Conservation (phyloP, 2,113 vertebrate genomes). For the Phylloscopus trochiloides region DNA sequence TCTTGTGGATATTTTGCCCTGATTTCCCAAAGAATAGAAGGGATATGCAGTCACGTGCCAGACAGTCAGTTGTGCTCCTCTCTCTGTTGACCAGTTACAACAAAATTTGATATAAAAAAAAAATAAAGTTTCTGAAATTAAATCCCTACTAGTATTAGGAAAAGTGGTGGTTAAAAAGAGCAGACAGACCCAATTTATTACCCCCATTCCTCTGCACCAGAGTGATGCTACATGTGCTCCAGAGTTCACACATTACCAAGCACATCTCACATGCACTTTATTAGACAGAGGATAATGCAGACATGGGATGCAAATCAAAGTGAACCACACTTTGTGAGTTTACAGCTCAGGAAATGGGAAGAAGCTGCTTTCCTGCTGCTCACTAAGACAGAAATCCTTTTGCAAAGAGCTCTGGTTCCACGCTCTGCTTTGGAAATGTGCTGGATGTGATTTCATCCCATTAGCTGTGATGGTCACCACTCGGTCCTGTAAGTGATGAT, state of each 20-base stretch:
- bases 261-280: slow-evolving; percentile 45
- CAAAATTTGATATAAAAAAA: not conserved
- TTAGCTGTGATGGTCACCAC: slow-evolving; percentile 54
- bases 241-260: slow-evolving; percentile 45
- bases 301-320: slow-evolving; percentile 51
- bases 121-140: not conserved
- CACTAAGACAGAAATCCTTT: not conserved
- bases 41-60: not conserved
- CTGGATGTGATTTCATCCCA: slow-evolving; percentile 36
- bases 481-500: slow-evolving; percentile 37
- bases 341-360: slow-evolving; percentile 55
- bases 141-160: not conserved
- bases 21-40: not conserved
- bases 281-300: slow-evolving; percentile 28
- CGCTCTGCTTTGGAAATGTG: not conserved
- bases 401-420: not conserved
- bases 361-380: slow-evolving; percentile 60
- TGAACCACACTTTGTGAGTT: slow-evolving; percentile 28
- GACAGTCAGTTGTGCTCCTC: not conserved
- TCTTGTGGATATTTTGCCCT: not conserved
- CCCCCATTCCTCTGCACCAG: not conserved
- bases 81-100: not conserved
- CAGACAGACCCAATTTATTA: not conserved
- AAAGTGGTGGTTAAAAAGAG: not conserved
- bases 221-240: slow-evolving; percentile 19